Percentiles rank a stretch among this genome's conserved stretches.
These are phyloP conservation scores for Blastobasis lacticolella DNA, from an alignment of 2,888 invertebrate genomes.

Conservation along the genomic window DNA sequence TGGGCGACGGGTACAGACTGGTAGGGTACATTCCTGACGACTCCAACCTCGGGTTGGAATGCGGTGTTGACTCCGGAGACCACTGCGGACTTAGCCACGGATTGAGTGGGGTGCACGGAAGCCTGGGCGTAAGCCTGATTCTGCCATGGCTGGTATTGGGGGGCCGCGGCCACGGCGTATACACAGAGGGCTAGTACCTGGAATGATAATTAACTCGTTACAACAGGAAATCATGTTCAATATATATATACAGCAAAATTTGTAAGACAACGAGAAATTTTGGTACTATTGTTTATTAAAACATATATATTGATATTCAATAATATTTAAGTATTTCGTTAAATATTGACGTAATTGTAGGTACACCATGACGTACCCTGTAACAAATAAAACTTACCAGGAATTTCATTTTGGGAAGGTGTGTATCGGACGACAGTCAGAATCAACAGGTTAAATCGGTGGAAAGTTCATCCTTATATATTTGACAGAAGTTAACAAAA, in stretches of 20 bases:
- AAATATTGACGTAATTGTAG: no score
- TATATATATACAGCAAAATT: no score
- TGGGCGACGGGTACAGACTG: background rate
- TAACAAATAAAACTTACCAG: constrained; percentile 15
- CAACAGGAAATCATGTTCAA: no score
- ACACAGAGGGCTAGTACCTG: constrained; percentile 30
- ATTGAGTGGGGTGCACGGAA: constrained; percentile 5
- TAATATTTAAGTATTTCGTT: no score
- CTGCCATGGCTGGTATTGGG: constrained; percentile 10
- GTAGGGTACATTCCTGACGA: background rate
- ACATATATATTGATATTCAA: no score
- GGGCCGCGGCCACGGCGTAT: constrained; percentile 32
- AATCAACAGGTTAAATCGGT: constrained; percentile 15
- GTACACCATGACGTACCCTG: no score
- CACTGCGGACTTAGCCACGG: background rate
- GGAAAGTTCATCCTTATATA: constrained; percentile 19
- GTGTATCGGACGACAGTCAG: constrained; percentile 14
- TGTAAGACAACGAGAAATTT: no score
- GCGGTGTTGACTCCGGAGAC: background rate
- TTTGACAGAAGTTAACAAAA: constrained; percentile 11
- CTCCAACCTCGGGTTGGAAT: background rate
- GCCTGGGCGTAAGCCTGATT: constrained; percentile 2
- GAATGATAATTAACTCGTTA: background rate
- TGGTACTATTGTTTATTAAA: no score
- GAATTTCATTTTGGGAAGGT: constrained; percentile 26